Base-by-base conservation (phyloP, 2,888 invertebrate genomes). In the Miltochrista miniata region DNA sequence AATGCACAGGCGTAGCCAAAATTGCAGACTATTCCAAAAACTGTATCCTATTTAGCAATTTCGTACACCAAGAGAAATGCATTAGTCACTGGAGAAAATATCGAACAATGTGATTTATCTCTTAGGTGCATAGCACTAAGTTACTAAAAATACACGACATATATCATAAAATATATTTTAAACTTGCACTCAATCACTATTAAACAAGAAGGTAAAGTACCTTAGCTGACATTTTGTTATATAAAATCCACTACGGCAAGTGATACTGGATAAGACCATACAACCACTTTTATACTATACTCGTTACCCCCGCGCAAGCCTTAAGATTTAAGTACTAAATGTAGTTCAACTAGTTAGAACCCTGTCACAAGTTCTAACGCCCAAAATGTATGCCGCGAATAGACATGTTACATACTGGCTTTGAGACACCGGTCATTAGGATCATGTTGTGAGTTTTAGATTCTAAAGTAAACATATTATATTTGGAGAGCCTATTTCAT, bases 201-300 rank as follows among this genome's bases (percentile, higher is more conserved):
- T 61, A 61, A 70, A 64, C 53, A 56, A 72, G 31, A 7, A 24
- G 18, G 18, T 24, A 24, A 10, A 7, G 72, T 90, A 90, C 90
- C 90, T 90, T 90, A 75, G 90, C 85, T 83, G 90, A 88, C 90
- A 90, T 90, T 87, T 80, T 86, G 81, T 70, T 80, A 76, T 85
- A 82, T 81, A 76, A 83, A 82, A 76, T 84, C 77, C 83, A 79
- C 83, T 77, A 76, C 80, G 72, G 74, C 87, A 82, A 90, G 84
- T 90, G 90, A 90, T 90, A 87, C 81, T 51, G 71, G 66, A 69
- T 72, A 67, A 70, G 73, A 76, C 75, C 69, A 71, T 68, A 72
- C 79, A 68, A 74, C 75, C 66, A 80, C 83, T 87, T 90, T 80
- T 90, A 90, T 90, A 90, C 79, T 79, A 72, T 65, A 64, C 69